Conservation (phyloP, 2,888 invertebrate species). For the Antheraea assamensis region DNA sequence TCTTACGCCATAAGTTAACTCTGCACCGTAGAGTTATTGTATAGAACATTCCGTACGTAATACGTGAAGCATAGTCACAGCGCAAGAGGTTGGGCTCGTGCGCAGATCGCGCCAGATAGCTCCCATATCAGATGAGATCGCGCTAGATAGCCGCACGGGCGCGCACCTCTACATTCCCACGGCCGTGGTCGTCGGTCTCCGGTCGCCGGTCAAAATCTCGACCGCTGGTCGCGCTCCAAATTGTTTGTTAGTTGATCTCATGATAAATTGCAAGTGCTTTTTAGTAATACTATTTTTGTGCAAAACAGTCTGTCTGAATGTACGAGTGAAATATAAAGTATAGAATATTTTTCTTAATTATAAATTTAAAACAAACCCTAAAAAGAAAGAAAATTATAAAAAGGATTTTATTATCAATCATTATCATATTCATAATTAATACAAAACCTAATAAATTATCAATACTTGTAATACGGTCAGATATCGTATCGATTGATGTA, state of each 20-base stretch:
- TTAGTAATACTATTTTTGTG: neutral
- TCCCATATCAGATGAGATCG: conserved; percentile 62
- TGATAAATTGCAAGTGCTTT: neutral
- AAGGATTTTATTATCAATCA: too few species aligned
- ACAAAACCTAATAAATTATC: too few species aligned
- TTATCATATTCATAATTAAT: too few species aligned
- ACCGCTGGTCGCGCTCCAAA: conserved; percentile 27
- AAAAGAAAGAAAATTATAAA: too few species aligned
- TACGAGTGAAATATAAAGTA: too few species aligned
- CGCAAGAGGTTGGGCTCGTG: conserved; percentile 44
- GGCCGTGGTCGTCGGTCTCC: conserved; percentile 33
- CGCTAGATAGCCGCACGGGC: conserved; percentile 42
- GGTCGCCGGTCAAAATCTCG: conserved; percentile 41
- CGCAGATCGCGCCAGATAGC: conserved; percentile 59
- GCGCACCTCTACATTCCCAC: conserved; percentile 48
- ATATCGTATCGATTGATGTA: too few species aligned
- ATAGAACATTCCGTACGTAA: neutral
- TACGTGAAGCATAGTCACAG: conserved; percentile 13
- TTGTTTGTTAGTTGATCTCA: conserved; percentile 1
- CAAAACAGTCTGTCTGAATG: too few species aligned
- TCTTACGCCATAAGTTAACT: too few species aligned
- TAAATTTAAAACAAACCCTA: too few species aligned
- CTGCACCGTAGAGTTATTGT: neutral
- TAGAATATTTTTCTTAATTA: too few species aligned
- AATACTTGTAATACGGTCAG: too few species aligned